Evolutionary conservation across 2,797 vertebrate genomes (phyloP), one percentile per base, ranked within the genome.

Genomic region (Tinamus major): DNA sequence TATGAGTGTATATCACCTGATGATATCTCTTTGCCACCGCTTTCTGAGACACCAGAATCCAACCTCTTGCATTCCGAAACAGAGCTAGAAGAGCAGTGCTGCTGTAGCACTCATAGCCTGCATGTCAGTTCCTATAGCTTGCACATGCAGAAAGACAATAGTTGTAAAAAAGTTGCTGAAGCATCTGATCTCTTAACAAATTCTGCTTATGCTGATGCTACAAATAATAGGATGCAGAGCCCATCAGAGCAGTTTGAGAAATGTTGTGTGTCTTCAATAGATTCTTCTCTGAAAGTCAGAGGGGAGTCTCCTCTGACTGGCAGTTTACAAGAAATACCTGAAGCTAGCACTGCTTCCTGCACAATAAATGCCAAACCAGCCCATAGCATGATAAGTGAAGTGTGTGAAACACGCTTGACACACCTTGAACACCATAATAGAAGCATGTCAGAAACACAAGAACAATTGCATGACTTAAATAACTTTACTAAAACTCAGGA

Each of bases 31-130:
- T 97, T 99, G 91, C 98, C 99, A 46, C 98, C 98, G 0, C 98
- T 99, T 96, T 98, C 99, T 7, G 98, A 98, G 91, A 99, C 99
- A 13, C 99, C 99, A 0, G 98, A 99, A 96, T 99, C 98, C 85
- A 97, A 97, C 72, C 92, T 98, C 31, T 87, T 98, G 31, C 98
- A 97, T 16, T 99, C 98, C 29, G 98, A 98, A 97, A 97, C 98
- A 79, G 98, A 99, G 70, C 55, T 98, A 15, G 99, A 99, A 77
- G 98, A 99, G 33, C 74, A 79, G 9, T 69, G 94, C 80, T 98
- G 97, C 41, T 96, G 97, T 87, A 98, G 98, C 69, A 98, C 98
- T 64, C 97, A 92, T 56, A 97, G 96, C n/a, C 65, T 97, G 95
- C 98, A 98, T 79, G 75, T 95, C 67, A 97, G 95, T 78, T 97